These are phyloP conservation scores for Platichthys flesus DNA, from an alignment of 2,113 vertebrate genomes.

Conservation along the genomic window DNA sequence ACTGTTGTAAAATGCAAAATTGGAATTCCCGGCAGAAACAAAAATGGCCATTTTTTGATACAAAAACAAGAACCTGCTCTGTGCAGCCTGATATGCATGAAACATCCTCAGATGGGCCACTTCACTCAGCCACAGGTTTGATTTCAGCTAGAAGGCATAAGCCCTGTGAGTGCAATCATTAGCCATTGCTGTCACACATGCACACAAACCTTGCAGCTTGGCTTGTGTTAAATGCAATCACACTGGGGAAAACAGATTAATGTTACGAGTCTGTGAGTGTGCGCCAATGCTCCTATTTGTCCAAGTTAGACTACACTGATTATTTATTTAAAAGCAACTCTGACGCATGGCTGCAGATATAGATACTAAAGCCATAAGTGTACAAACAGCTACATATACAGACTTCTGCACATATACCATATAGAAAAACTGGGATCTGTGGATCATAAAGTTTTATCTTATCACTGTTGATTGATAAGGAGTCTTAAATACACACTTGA, in stretches of 20 bases:
- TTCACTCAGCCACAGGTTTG: slow-evolving; percentile 5
- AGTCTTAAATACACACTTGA: too few species aligned
- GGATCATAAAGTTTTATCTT: too few species aligned
- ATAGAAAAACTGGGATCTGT: background rate
- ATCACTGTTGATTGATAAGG: background rate
- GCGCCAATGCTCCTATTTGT: background rate
- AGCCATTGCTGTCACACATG: slow-evolving; percentile 2
- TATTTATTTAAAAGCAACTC: too few species aligned
- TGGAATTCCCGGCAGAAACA: background rate
- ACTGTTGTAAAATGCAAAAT: background rate
- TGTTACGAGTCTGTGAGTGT: background rate
- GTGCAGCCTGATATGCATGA: slow-evolving; percentile 7
- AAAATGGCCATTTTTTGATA: background rate
- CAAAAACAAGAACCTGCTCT: background rate
- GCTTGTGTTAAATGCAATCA: slow-evolving; percentile 10
- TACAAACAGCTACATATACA: background rate
- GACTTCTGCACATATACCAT: slow-evolving; percentile 2
- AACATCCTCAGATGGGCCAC: slow-evolving; percentile 9
- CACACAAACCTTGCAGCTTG: background rate
- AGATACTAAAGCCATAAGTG: background rate
- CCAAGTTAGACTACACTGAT: background rate
- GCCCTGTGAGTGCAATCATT: slow-evolving; percentile 35
- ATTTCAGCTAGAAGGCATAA: slow-evolving; percentile 2
- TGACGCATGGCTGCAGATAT: background rate
- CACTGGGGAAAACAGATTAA: background rate